Evolutionary conservation across 2,888 invertebrate species (phyloP).

Genomic region (Panorpa germanica): DNA sequence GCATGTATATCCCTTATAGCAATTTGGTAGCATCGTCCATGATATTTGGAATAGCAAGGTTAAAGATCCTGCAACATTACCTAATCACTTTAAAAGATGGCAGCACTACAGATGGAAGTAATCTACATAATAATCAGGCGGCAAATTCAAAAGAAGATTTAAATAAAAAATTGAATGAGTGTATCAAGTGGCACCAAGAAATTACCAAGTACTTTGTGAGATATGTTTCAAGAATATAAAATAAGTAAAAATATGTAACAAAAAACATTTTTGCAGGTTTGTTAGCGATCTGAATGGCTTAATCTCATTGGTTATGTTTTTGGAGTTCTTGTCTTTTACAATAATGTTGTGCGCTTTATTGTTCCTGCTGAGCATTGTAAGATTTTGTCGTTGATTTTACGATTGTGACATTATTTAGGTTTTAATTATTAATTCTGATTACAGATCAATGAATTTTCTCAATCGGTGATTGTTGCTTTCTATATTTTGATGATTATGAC

Average conservation of each 20-base stretch:
- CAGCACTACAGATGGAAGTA: slow-evolving; percentile 12
- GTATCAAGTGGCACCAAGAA: slow-evolving; percentile 19
- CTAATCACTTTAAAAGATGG: slow-evolving; percentile 13
- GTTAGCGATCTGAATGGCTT: slow-evolving; percentile 17
- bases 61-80: slow-evolving; percentile 17
- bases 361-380: slow-evolving; percentile 20
- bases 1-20: slow-evolving; percentile 20
- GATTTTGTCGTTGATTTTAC: too few relatives aligned
- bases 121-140: too few relatives aligned
- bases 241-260: too few relatives aligned
- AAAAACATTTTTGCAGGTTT: slow-evolving; percentile 17
- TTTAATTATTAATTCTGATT: too few relatives aligned
- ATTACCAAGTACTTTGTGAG: slow-evolving; percentile 16
- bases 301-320: slow-evolving; percentile 17
- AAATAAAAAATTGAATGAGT: slow-evolving; percentile 15
- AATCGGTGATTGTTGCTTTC: slow-evolving; percentile 7
- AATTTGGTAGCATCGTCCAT: slow-evolving; percentile 19
- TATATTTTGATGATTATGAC: slow-evolving; percentile 10
- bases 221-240: neutral
- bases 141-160: too few relatives aligned
- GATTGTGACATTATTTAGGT: too few relatives aligned
- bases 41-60: slow-evolving; percentile 18
- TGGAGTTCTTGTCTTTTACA: slow-evolving; percentile 18
- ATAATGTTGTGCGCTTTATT: slow-evolving; percentile 18
- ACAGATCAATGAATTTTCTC: slow-evolving; percentile 6